phyloP scores from a whole-genome alignment of 2,113 vertebrate genomes.

The Nycticryphes semicollaris region DNA sequence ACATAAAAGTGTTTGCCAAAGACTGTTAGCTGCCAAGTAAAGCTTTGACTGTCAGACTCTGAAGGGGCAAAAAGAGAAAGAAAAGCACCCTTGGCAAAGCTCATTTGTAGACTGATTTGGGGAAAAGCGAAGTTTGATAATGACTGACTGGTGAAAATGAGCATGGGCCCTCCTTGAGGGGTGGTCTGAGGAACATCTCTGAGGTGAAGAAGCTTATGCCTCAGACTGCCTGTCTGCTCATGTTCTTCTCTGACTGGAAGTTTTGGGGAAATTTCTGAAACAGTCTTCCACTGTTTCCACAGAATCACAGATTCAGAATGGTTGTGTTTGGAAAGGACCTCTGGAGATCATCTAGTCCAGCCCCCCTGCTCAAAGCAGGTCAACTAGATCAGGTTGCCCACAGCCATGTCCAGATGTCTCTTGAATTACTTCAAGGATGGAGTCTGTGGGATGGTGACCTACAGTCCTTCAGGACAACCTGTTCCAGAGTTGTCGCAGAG shows the following conservation, averaged over 20 bases:
- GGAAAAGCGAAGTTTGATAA: not conserved
- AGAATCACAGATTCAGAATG: not conserved
- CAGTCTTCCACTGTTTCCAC: not conserved
- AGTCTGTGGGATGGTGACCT: not conserved
- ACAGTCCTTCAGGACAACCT: not conserved
- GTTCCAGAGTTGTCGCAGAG: not conserved
- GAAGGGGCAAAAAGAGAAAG: not conserved
- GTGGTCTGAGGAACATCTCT: not conserved
- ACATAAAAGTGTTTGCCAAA: not conserved
- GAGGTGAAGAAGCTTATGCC: not conserved
- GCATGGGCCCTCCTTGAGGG: not conserved
- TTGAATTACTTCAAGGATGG: not conserved
- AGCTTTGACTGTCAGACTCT: not conserved
- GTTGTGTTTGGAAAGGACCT: not conserved
- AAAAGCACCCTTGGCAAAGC: not conserved
- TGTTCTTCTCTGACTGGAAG: not conserved
- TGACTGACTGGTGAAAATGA: not conserved
- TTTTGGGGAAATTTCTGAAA: not conserved
- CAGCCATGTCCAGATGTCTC: not conserved
- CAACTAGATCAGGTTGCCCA: not conserved
- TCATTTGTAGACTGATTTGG: not conserved
- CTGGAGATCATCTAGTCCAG: not conserved
- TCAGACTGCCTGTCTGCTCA: not conserved
- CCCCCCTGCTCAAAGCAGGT: not conserved
- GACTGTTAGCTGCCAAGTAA: not conserved